Percentiles rank a stretch among this genome's conserved stretches.
Evolutionary conservation across 2,113 vertebrate species (phyloP).

Genomic region (Balaeniceps rex): DNA sequence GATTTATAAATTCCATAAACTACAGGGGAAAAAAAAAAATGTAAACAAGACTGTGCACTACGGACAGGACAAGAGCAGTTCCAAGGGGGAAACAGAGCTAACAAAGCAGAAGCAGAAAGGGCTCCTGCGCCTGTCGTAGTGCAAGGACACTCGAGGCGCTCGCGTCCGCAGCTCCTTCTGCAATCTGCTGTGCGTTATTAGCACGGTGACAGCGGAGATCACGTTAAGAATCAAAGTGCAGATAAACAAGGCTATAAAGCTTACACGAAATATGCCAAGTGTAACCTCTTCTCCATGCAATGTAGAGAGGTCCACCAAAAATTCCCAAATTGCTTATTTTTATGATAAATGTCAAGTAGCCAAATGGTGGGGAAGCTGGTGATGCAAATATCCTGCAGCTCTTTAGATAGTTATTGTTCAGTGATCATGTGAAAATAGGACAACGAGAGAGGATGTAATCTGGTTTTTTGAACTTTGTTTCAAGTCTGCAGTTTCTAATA

Average conservation of each 20-base stretch:
- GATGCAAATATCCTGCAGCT: background rate
- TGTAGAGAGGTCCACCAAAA: background rate
- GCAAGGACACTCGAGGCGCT: background rate
- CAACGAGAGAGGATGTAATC: background rate
- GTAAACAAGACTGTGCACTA: background rate
- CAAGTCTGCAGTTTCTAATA: background rate
- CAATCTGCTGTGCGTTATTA: accelerated
- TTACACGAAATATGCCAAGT: background rate
- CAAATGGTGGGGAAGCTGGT: background rate
- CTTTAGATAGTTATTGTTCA: background rate
- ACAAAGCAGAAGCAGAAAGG: background rate
- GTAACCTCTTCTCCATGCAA: background rate
- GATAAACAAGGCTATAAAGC: background rate
- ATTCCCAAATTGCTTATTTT: background rate
- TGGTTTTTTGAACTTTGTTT: background rate
- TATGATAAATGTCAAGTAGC: background rate
- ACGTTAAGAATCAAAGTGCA: background rate
- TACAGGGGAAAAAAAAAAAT: background rate
- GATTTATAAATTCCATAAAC: background rate
- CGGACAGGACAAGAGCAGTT: background rate
- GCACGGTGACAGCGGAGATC: background rate
- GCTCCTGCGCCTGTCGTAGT: background rate
- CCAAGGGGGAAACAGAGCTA: background rate
- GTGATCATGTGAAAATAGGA: background rate
- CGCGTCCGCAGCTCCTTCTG: background rate